A percentile compares a stretch with the other conserved stretches of the same genome.
Evolutionary conservation across 92 coral and sea anemone species (phyloP).

Genomic region (Paragorgia papillata): DNA sequence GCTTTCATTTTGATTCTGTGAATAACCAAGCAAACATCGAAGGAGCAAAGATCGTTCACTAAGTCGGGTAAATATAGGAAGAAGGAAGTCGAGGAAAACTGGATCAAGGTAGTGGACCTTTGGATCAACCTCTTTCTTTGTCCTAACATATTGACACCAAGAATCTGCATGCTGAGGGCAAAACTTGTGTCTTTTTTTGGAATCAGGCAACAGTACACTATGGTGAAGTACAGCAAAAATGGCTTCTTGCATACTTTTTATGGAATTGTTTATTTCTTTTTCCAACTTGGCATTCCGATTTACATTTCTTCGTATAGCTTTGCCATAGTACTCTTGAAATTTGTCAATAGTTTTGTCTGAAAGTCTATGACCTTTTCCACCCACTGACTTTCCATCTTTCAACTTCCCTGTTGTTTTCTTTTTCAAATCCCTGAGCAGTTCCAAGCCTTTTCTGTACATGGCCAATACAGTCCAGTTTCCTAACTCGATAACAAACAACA

Average conservation of each 20-base stretch:
- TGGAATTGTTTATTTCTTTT: too few species aligned
- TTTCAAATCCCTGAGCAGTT: too few species aligned
- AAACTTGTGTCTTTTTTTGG: slow-evolving; percentile 47
- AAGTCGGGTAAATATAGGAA: slow-evolving; percentile 22
- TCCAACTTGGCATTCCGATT: slow-evolving; percentile 1
- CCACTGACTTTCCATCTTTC: too few species aligned
- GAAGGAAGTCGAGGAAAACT: slow-evolving; percentile 44
- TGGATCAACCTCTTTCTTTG: background rate
- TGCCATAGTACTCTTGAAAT: too few species aligned
- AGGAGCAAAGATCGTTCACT: slow-evolving; percentile 30
- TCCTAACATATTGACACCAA: background rate
- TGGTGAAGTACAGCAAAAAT: slow-evolving; percentile 17
- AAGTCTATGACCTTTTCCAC: too few species aligned
- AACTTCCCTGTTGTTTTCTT: too few species aligned
- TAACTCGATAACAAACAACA: too few species aligned
- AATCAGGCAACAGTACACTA: slow-evolving; percentile 6
- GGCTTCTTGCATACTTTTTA: slow-evolving; percentile 26
- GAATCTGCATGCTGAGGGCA: too few species aligned
- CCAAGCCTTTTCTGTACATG: too few species aligned
- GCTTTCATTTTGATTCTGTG: slow-evolving; percentile 30
- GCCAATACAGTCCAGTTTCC: too few species aligned
- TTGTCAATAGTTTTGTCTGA: too few species aligned
- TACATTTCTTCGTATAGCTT: too few species aligned
- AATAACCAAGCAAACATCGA: slow-evolving; percentile 44
- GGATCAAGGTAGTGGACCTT: slow-evolving; percentile 48